Conservation (phyloP, 2,888 invertebrate species). For the Gymnocheta viridis region DNA sequence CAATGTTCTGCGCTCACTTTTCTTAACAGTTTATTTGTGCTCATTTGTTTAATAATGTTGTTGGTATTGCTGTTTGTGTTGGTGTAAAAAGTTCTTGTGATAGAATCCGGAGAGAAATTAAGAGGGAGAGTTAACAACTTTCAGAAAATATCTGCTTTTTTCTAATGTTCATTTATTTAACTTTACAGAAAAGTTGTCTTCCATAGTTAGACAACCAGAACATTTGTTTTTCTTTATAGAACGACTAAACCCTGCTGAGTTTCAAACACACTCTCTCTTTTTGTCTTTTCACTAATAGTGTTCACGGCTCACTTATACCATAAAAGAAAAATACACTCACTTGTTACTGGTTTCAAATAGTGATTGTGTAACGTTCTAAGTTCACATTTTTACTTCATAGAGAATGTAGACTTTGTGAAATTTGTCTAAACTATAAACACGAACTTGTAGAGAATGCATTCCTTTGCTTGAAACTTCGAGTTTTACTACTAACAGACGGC, state of each 20-base stretch:
- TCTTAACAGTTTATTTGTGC: constrained; percentile 9
- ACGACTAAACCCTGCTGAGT: background rate
- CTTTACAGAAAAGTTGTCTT: background rate
- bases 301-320: constrained; percentile 15
- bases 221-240: background rate
- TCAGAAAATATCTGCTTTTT: background rate
- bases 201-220: background rate
- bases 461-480: background rate
- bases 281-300: background rate
- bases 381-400: constrained; percentile 30
- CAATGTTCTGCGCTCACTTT: constrained; percentile 51
- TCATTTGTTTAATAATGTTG: constrained; percentile 27
- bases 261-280: constrained; percentile 5
- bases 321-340: background rate
- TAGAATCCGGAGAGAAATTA: constrained; percentile 44
- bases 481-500: too few species aligned
- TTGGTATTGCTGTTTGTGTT: constrained; percentile 23
- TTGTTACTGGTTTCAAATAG: constrained; percentile 38
- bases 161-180: constrained; percentile 15
- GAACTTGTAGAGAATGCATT: constrained; percentile 31
- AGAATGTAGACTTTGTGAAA: background rate
- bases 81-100: constrained; percentile 55
- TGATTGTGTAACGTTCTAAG: constrained; percentile 69
- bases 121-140: constrained; percentile 6
- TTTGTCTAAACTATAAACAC: background rate